phyloP scores from a whole-genome alignment of 2,888 invertebrate species.

The Sarcophaga caerulescens region DNA sequence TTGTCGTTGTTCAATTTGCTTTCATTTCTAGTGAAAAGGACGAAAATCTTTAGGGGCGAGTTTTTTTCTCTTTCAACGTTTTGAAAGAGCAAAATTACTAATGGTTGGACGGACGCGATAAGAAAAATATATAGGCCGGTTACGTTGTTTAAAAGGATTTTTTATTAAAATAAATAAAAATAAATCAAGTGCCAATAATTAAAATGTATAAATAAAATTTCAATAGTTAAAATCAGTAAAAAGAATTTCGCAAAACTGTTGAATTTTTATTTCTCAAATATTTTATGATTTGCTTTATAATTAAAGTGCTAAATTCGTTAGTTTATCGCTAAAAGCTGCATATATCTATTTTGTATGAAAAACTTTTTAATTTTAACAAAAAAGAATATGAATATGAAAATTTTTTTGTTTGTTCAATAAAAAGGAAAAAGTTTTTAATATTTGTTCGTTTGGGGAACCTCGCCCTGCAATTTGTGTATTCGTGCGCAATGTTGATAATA shows the following conservation, averaged over 20 bases:
- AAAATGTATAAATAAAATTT: background rate
- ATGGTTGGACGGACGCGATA: conserved; percentile 7
- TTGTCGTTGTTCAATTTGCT: background rate
- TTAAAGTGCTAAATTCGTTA: conserved; percentile 63
- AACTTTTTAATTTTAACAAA: conserved; percentile 11
- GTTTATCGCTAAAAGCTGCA: conserved; percentile 52
- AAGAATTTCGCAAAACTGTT: background rate
- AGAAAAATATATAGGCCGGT: conserved; percentile 58
- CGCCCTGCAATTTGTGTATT: conserved; percentile 69
- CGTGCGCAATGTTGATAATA: conserved; percentile 65
- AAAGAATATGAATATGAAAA: background rate
- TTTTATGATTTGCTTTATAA: conserved; percentile 58
- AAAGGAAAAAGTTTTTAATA: conserved; percentile 36
- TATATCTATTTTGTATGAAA: background rate
- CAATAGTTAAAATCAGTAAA: background rate
- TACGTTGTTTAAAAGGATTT: background rate
- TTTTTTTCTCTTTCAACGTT: conserved; percentile 34
- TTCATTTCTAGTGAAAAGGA: conserved; percentile 41
- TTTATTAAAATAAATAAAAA: background rate
- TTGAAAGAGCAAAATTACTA: conserved; percentile 33
- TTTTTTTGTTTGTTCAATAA: conserved; percentile 49
- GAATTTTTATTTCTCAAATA: background rate
- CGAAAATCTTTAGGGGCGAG: conserved; percentile 57
- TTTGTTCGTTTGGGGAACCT: conserved; percentile 63
- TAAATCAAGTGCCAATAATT: background rate